Base-by-base conservation (phyloP, 2,888 invertebrate species). In the Trichacis sp. region DNA sequence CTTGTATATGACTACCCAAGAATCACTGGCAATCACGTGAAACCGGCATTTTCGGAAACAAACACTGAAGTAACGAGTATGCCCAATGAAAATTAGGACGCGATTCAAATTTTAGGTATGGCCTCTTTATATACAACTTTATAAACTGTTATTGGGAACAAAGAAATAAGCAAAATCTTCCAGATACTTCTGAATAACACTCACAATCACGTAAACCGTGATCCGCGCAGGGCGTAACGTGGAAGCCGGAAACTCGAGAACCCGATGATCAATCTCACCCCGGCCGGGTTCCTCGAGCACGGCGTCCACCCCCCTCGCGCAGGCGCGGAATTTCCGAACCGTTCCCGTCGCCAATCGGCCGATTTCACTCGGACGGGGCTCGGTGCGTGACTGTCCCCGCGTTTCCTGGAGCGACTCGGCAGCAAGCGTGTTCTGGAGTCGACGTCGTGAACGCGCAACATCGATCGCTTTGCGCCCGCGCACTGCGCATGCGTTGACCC, bases 401-500 rank as follows among this genome's bases (percentile, higher is more conserved):
- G 11, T 17, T 17, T 5, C 33, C 33, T 48, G 45, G 53, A 45
- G 24, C 42, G 18, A 63, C 53, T 43, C 62, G 57, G 47, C 69
- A 47, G 24, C 68, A 55, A 64, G 38, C 49, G 50, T 45, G 18
- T 38, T 38, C 17, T 49, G 45, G 66, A 73, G 65, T 72, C 70
- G 45, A 72, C 69, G 72, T 61, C 59, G 68, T 68, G 69, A 75
- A 76, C 78, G 73, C 68, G 71, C 53, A 49, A 70, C 69, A 81
- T 81, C 80, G 81, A 81, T 81, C 78, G 75, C 61, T 20, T 50
- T 68, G 59, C 75, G 74, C 73, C 75, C 77, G 75, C 75, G 69
- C 53, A 56, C 59, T 52, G 59, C 55, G 60, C 64, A 56, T 55
- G 52, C 56, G 64, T 50, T 9, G 38, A 14, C 12, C 38, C 38